Base-by-base conservation (phyloP, 2,888 invertebrate genomes). In the Carterocephalus palaemon region DNA sequence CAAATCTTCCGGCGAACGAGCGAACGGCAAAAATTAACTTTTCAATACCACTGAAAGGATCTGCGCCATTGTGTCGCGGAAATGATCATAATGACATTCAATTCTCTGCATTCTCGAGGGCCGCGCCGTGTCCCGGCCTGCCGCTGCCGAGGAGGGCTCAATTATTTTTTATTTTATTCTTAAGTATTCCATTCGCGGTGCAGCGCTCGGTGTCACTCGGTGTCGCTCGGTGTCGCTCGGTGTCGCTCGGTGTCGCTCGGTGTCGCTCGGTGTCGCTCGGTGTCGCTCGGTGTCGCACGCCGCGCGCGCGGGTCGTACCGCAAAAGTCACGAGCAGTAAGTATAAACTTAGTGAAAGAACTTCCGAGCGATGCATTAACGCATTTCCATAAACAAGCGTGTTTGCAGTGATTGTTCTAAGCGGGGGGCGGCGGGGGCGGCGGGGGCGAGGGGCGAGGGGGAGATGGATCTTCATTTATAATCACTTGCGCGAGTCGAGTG, bases 401-500 rank as follows among this genome's bases (percentile, higher is more conserved):
- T 41, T 41, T 26, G 32, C 17, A 12, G 41, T 24, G 41, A 41
- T 13, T 26, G 24, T 24, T 23, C 32, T 20, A n/a, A 23, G 33
- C 10, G 23, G 13, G 26, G 22, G 23, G n/a, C 17, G 32, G 6
- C 7, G 1, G n/a, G 13, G 0, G 28, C 15, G 13, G 28, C 2
- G n/a, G n/a, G 13, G 9, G 32, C 23, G 23, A 23, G 23, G 41
- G n/a, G n/a, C n/a, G 9, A 24, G 31, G 23, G 31, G 23, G 41
- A 23, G 26, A 42, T 42, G 32, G 42, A 34, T 42, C 42, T 42
- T 34, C 34, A 42, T 42, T 42, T 42, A 34, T 42, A 42, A 42
- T 42, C 42, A 42, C 33, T 42, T 20, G 40, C 40, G 20, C 42
- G 33, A 42, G 42, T 42, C 42, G 34, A 42, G 33, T 34, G 34